These are phyloP conservation scores for Mus minutoides DNA, from an alignment of 2,797 vertebrate species.

Conservation along the genomic window DNA sequence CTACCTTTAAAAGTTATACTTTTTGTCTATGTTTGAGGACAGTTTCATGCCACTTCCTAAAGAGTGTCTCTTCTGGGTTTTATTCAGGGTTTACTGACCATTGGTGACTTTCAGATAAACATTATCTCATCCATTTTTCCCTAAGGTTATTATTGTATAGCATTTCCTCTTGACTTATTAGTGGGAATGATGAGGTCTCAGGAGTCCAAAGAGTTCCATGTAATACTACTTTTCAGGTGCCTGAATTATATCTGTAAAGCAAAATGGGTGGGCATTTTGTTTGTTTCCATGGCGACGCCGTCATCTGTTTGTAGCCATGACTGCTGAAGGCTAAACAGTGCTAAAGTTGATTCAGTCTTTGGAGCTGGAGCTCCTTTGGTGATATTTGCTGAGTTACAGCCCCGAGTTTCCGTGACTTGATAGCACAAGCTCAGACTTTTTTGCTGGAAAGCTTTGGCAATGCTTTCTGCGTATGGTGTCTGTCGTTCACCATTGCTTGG, in stretches of 20 bases:
- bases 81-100: not conserved
- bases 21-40: not conserved
- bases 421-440: not conserved
- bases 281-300: slow-evolving; percentile 67
- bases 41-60: slow-evolving; percentile 28
- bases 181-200: slow-evolving; percentile 53
- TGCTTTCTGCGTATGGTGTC: too few species aligned
- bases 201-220: slow-evolving; percentile 51
- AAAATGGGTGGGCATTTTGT: slow-evolving; percentile 70
- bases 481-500: not conserved
- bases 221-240: slow-evolving; percentile 72
- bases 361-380: not conserved
- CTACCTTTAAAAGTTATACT: slow-evolving; percentile 35
- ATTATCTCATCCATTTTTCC: slow-evolving; percentile 1
- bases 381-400: not conserved
- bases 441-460: not conserved
- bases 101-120: slow-evolving; percentile 1
- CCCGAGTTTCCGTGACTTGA: not conserved
- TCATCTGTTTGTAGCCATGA: slow-evolving; percentile 72
- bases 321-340: slow-evolving; percentile 52
- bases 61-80: slow-evolving; percentile 15
- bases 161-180: slow-evolving; percentile 45
- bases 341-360: slow-evolving; percentile 27
- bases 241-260: slow-evolving; percentile 68
- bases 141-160: slow-evolving; percentile 43